phyloP scores from a whole-genome alignment of 2,113 vertebrate genomes.

The Vidua macroura region DNA sequence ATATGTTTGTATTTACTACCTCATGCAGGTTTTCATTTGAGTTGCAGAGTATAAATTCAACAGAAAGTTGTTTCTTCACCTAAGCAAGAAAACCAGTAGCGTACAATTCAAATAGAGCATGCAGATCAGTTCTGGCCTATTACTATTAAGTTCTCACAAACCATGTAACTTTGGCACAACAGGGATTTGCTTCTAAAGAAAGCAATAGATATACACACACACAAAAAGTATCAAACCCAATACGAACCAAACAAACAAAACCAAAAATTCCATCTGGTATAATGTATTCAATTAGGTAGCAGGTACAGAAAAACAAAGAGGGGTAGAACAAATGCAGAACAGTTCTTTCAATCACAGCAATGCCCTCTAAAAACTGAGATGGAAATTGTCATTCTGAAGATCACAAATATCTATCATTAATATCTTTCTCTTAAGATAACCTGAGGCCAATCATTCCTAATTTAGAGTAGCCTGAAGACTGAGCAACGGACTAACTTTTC shows the following conservation, averaged over 20 bases:
- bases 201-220: not conserved
- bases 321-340: not conserved
- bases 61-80: not conserved
- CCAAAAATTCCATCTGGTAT: not conserved
- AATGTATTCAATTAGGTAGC: not conserved
- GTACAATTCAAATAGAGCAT: constrained; percentile 9
- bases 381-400: not conserved
- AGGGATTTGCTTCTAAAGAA: not conserved
- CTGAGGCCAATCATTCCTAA: not conserved
- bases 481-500: not conserved
- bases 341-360: not conserved
- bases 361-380: not conserved
- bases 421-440: not conserved
- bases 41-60: not conserved
- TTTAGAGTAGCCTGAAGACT: not conserved
- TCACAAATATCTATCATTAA: not conserved
- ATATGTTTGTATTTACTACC: not conserved
- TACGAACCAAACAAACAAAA: not conserved
- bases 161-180: not conserved
- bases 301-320: not conserved
- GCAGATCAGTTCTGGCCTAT: constrained; percentile 1
- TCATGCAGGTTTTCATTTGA: not conserved
- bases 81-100: not conserved
- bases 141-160: not conserved
- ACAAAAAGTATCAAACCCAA: not conserved